A percentile compares a stretch with the other conserved stretches of the same genome.
phyloP scores from a whole-genome alignment of 2,888 invertebrate genomes.

The Thymelicus acteon region DNA sequence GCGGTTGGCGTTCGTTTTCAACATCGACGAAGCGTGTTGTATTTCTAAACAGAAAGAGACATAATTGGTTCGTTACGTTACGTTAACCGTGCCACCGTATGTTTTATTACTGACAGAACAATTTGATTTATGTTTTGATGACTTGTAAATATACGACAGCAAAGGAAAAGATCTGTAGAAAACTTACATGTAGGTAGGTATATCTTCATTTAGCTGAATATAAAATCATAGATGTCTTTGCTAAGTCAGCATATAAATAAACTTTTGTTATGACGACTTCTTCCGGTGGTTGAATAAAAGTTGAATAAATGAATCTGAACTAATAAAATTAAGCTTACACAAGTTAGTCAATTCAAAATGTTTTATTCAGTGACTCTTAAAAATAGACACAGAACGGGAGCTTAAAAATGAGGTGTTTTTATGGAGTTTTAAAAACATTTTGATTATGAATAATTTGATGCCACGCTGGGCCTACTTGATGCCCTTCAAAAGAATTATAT shows the following conservation, averaged over 20 bases:
- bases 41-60: conserved; percentile 30
- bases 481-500: conserved; percentile 76
- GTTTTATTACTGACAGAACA: background rate
- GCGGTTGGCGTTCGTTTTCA: conserved; percentile 22
- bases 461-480: conserved; percentile 62
- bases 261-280: background rate
- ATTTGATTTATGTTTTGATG: background rate
- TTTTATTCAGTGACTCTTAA: background rate
- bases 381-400: background rate
- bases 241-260: too few species aligned
- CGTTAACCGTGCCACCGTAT: conserved; percentile 6
- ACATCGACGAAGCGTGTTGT: conserved; percentile 27
- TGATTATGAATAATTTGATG: conserved; percentile 69
- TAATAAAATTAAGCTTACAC: background rate
- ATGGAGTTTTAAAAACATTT: background rate
- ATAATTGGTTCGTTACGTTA: conserved; percentile 33
- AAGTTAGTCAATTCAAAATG: background rate
- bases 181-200: too few species aligned
- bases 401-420: background rate
- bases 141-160: too few species aligned
- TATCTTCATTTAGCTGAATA: too few species aligned
- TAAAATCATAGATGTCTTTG: too few species aligned
- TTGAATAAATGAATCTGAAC: background rate
- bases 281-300: background rate
- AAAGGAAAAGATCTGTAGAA: too few species aligned